These are phyloP conservation scores for Formicarius rufipectus DNA, from an alignment of 2,113 vertebrate genomes.

Conservation along the genomic window DNA sequence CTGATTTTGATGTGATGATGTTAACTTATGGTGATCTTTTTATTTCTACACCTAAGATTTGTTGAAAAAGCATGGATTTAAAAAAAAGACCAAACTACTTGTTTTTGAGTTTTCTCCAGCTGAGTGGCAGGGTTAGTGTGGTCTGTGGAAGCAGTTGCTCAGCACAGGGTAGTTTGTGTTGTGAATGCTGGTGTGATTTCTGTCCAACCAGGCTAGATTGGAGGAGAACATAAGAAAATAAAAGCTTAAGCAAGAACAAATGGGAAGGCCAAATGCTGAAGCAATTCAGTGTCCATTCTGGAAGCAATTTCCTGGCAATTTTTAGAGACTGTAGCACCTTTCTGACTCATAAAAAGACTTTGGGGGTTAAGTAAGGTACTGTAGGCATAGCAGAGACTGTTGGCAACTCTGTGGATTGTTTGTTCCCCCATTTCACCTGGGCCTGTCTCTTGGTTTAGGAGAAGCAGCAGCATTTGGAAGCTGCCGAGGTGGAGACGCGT, in stretches of 20 bases:
- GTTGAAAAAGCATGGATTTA: neutral
- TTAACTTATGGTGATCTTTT: neutral
- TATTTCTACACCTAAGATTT: neutral
- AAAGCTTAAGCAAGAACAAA: neutral
- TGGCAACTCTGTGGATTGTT: rapidly evolving
- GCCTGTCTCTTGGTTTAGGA: constrained; percentile 77
- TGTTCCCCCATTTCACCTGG: neutral
- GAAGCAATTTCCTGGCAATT: neutral
- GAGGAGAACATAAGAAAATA: neutral
- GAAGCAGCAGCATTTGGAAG: constrained; percentile 79
- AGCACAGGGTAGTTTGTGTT: neutral
- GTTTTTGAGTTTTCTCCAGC: neutral
- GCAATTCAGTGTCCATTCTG: neutral
- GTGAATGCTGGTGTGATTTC: neutral
- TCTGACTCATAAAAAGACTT: neutral
- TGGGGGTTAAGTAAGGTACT: neutral
- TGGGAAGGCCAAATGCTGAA: neutral
- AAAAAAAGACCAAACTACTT: neutral
- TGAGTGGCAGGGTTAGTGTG: neutral
- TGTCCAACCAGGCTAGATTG: neutral
- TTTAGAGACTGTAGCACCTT: neutral
- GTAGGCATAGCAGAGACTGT: neutral
- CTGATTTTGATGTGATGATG: neutral
- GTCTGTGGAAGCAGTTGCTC: neutral
- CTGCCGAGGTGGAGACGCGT: constrained; percentile 83